Evolutionary conservation across 2,797 vertebrate genomes (phyloP).

Genomic region (Characodon lateralis): DNA sequence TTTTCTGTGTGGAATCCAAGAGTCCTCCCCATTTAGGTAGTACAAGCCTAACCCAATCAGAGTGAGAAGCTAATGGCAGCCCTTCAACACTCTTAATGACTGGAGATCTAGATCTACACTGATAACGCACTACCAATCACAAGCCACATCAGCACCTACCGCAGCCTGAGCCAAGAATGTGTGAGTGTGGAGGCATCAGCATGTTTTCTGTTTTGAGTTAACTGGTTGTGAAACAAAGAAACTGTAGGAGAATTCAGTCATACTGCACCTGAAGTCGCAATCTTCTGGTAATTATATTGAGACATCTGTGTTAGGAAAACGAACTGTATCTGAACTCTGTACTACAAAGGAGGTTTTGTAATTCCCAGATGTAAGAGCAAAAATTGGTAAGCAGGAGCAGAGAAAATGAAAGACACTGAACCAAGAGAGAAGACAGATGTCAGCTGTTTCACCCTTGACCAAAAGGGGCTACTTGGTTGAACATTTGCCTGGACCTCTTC

Average conservation of each 20-base stretch:
- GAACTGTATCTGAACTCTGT: slow-evolving; percentile 27
- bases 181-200: slow-evolving; percentile 21
- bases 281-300: slow-evolving; percentile 36
- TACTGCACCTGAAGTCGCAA: slow-evolving; percentile 36
- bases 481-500: slow-evolving; percentile 60
- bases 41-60: slow-evolving; percentile 57
- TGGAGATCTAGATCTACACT: slow-evolving; percentile 66
- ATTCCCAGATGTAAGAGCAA: slow-evolving; percentile 44
- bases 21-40: slow-evolving; percentile 41
- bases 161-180: slow-evolving; percentile 40
- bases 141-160: slow-evolving; percentile 53
- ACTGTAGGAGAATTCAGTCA: slow-evolving; percentile 40
- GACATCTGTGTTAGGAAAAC: slow-evolving; percentile 37
- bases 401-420: slow-evolving; percentile 49
- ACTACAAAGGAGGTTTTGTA: slow-evolving; percentile 44
- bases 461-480: slow-evolving; percentile 68
- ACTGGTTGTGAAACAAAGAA: slow-evolving; percentile 57
- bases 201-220: slow-evolving; percentile 27
- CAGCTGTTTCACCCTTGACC: slow-evolving; percentile 71
- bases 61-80: slow-evolving; percentile 49
- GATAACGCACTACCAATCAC: slow-evolving; percentile 63
- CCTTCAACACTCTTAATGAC: slow-evolving; percentile 71
- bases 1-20: slow-evolving; percentile 18
- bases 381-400: slow-evolving; percentile 34
- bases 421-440: slow-evolving; percentile 68